Conservation (phyloP, 2,888 invertebrate genomes). For the Celastrina argiolus region DNA sequence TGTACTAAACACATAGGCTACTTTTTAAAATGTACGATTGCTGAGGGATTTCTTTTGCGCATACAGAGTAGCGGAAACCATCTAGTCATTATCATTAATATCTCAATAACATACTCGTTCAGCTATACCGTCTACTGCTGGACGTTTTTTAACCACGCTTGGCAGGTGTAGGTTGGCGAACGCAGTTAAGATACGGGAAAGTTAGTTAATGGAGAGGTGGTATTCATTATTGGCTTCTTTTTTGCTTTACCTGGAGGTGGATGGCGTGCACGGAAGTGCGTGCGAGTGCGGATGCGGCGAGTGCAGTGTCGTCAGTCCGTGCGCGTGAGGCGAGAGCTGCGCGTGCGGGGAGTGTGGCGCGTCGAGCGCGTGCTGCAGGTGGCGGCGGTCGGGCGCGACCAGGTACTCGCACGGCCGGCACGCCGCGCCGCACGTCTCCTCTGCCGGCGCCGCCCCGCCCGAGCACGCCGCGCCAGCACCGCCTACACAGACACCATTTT, state of each 20-base stretch:
- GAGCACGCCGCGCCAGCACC: slow-evolving; percentile 52
- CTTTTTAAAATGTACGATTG: no score
- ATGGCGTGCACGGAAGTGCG: slow-evolving; percentile 49
- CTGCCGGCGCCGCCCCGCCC: slow-evolving; percentile 44
- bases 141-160: background rate
- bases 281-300: slow-evolving; percentile 38
- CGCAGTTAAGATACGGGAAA: no score
- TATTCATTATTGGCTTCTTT: background rate
- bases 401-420: slow-evolving; percentile 36
- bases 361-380: slow-evolving; percentile 37
- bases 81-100: no score
- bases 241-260: slow-evolving; percentile 57
- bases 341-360: slow-evolving; percentile 36
- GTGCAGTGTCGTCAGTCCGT: slow-evolving; percentile 36
- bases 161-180: no score
- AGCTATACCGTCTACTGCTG: no score
- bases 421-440: slow-evolving; percentile 31
- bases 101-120: background rate
- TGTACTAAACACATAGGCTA: no score
- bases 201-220: no score
- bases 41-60: no score
- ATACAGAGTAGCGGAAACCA: no score
- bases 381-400: slow-evolving; percentile 36
- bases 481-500: slow-evolving; percentile 38
- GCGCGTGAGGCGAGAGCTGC: slow-evolving; percentile 40